Percentiles rank a stretch among this genome's conserved stretches.
Conservation (phyloP, 2,113 vertebrate genomes). For the Acrocephalus kingi region DNA sequence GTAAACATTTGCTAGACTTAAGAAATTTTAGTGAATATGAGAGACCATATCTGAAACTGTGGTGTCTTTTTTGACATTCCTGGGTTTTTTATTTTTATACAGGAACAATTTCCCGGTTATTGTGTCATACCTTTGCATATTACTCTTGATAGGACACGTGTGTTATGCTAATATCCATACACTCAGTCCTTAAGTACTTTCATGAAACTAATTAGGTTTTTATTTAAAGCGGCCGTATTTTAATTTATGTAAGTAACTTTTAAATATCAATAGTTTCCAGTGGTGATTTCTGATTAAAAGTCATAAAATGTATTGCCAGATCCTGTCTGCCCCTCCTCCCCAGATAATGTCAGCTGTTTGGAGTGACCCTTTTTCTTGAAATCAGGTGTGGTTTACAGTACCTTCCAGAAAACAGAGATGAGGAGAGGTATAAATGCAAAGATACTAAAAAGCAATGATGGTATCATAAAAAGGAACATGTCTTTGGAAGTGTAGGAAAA, state of each 20-base stretch:
- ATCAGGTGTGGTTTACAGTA: neutral
- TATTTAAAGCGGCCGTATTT: neutral
- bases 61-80: neutral
- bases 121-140: neutral
- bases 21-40: neutral
- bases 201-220: neutral
- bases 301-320: neutral
- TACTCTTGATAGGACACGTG: neutral
- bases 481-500: neutral
- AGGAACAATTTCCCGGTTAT: neutral
- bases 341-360: neutral
- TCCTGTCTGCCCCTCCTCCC: accelerated
- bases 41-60: neutral
- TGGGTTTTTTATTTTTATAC: neutral
- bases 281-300: neutral
- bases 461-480: neutral
- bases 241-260: neutral
- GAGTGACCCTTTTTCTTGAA: neutral
- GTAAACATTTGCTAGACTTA: neutral
- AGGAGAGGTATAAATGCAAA: neutral
- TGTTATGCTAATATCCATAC: neutral
- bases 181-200: neutral
- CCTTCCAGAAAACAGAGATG: neutral
- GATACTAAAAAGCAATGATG: neutral
- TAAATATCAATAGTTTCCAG: neutral